Conservation (phyloP, 1,140 invertebrate species). For the Bilobella aurantiaca region DNA sequence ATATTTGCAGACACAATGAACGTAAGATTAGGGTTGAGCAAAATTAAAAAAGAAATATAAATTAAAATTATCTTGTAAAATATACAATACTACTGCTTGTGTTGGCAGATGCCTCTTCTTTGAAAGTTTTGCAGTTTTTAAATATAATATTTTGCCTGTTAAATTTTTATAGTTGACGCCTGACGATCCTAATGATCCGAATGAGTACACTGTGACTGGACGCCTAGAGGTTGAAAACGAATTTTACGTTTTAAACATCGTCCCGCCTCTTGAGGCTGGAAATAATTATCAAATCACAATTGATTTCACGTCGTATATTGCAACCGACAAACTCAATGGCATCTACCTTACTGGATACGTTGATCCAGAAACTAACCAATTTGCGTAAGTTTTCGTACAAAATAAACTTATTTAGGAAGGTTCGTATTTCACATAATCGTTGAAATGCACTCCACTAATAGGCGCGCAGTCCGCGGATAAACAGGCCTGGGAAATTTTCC, state of each 20-base stretch:
- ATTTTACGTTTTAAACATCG: slow-evolving; percentile 20
- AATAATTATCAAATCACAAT: slow-evolving; percentile 18
- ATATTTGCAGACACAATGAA: not conserved
- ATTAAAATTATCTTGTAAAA: too few species aligned
- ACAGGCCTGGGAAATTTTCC: too few species aligned
- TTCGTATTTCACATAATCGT: not conserved
- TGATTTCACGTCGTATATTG: slow-evolving; percentile 16
- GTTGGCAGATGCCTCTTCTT: too few species aligned
- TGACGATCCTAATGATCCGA: not conserved
- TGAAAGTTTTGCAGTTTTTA: too few species aligned
- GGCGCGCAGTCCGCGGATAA: too few species aligned
- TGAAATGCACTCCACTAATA: not conserved
- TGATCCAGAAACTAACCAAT: slow-evolving; percentile 6
- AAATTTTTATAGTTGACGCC: not conserved
- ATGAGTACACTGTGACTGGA: not conserved
- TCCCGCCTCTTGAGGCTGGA: not conserved
- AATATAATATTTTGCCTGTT: too few species aligned
- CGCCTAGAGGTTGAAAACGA: slow-evolving; percentile 11
- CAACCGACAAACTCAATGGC: slow-evolving; percentile 15
- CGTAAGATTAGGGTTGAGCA: too few species aligned
- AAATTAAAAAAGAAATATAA: too few species aligned
- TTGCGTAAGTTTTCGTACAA: not conserved
- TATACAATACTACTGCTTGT: too few species aligned
- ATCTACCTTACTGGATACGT: slow-evolving; percentile 24
- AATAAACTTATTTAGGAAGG: too few species aligned